Conservation (phyloP, 2,888 invertebrate genomes). For the Phyllotreta striolata region DNA sequence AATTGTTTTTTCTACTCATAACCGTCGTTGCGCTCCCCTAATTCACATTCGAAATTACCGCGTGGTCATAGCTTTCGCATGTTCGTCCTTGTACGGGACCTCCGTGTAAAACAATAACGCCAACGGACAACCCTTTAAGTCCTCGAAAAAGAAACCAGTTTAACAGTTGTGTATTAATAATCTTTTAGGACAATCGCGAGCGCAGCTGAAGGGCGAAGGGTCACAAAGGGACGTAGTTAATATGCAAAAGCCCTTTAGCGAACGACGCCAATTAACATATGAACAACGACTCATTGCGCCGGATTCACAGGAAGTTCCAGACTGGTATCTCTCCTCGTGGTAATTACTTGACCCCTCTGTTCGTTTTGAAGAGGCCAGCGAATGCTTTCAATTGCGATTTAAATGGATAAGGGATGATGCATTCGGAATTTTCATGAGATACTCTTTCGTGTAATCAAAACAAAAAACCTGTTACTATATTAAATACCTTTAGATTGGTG, state of each 20-base stretch:
- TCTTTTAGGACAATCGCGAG: slow-evolving; percentile 46
- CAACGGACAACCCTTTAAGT: slow-evolving; percentile 40
- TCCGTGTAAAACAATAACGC: slow-evolving; percentile 39
- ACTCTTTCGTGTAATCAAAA: too few relatives aligned
- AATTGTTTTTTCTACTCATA: slow-evolving; percentile 31
- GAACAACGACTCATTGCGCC: slow-evolving; percentile 31
- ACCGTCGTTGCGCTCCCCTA: slow-evolving; percentile 23
- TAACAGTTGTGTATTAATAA: slow-evolving; percentile 51
- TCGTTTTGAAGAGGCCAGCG: slow-evolving; percentile 17
- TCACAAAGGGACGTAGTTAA: slow-evolving; percentile 46
- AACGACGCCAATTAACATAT: slow-evolving; percentile 48
- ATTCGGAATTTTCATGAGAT: background rate
- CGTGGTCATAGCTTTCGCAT: slow-evolving; percentile 32
- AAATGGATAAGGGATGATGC: slow-evolving; percentile 5
- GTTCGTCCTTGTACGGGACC: slow-evolving; percentile 30
- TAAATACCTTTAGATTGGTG: too few relatives aligned
- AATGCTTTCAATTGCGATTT: slow-evolving; percentile 24
- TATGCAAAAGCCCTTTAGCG: slow-evolving; percentile 45
- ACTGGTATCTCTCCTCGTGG: slow-evolving; percentile 21
- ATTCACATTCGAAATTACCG: slow-evolving; percentile 27
- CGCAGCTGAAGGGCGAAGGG: slow-evolving; percentile 44
- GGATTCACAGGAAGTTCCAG: slow-evolving; percentile 22
- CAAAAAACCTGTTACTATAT: too few relatives aligned
- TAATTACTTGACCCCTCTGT: slow-evolving; percentile 30
- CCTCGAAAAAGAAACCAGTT: slow-evolving; percentile 43